phyloP scores from a whole-genome alignment of 2,113 vertebrate genomes.

The Gymnorhina tibicen region DNA sequence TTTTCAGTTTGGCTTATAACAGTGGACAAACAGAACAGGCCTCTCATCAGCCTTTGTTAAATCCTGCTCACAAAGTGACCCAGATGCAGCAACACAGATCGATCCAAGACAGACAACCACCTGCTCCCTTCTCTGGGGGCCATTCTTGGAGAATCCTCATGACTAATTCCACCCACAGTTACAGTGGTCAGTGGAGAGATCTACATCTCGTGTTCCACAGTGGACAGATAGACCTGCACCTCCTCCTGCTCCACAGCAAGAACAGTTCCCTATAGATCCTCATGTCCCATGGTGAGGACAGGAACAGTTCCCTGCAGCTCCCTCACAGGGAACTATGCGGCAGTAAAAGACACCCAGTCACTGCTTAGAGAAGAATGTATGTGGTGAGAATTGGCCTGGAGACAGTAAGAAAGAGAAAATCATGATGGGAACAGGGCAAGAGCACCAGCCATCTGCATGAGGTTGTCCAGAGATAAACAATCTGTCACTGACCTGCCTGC shows the following conservation, averaged over 20 bases:
- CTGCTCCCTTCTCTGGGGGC: neutral
- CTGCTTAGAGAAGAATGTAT: accelerated
- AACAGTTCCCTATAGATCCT: neutral
- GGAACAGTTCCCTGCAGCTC: neutral
- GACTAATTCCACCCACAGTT: neutral
- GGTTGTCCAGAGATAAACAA: neutral
- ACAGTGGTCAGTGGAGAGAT: neutral
- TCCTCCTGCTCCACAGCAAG: neutral
- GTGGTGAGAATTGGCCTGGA: neutral
- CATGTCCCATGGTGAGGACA: accelerated
- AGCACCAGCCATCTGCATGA: neutral
- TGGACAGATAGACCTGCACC: neutral
- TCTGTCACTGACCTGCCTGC: accelerated
- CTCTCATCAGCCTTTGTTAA: neutral
- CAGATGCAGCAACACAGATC: neutral
- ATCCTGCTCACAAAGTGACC: neutral
- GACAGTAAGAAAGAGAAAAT: neutral
- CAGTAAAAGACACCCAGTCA: neutral
- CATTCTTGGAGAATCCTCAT: neutral
- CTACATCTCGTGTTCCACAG: neutral
- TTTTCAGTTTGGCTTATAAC: neutral
- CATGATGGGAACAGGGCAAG: accelerated
- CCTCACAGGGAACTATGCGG: accelerated
- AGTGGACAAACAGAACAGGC: neutral
- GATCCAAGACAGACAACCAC: neutral